phyloP scores from a whole-genome alignment of 2,113 vertebrate genomes.

The Etheostoma spectabile region DNA sequence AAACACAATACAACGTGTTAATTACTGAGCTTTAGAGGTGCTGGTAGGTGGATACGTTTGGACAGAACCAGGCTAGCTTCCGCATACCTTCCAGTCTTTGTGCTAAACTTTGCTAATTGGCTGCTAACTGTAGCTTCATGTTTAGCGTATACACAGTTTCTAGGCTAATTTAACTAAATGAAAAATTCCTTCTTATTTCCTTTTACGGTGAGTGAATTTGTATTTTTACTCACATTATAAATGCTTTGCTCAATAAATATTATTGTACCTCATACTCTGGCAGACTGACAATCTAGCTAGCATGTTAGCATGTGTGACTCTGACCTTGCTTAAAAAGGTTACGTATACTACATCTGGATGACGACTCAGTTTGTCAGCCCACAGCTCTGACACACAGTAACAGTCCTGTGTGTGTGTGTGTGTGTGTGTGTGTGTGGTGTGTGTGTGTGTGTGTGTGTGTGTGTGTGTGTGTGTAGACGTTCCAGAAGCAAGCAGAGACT shows the following conservation, averaged over 20 bases:
- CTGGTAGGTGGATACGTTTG: too few species aligned
- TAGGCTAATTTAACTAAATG: background rate
- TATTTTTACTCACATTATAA: background rate
- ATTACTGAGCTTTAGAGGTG: background rate
- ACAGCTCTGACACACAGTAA: conserved; percentile 31
- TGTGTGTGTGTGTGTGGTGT: conserved; percentile 39
- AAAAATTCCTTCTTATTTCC: background rate
- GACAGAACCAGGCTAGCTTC: background rate
- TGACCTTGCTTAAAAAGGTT: conserved; percentile 21
- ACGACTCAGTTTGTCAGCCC: conserved; percentile 40
- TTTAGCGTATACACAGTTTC: background rate
- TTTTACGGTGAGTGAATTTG: background rate
- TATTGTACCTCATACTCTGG: background rate
- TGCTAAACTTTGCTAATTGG: background rate
- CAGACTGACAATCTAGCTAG: background rate
- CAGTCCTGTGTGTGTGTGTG: conserved; percentile 10
- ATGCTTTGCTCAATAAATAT: background rate
- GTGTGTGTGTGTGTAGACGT: conserved; percentile 67
- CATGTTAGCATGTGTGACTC: conserved; percentile 19
- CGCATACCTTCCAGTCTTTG: background rate
- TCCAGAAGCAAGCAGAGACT: conserved; percentile 92
- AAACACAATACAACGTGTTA: background rate
- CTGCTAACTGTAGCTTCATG: background rate
- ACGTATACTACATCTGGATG: conserved; percentile 31
- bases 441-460: conserved; percentile 33